Percentiles rank a stretch among this genome's conserved stretches.
Conservation (phyloP, 37 sponge, comb jelly and placozoan genomes). For the Agelas oroides region DNA sequence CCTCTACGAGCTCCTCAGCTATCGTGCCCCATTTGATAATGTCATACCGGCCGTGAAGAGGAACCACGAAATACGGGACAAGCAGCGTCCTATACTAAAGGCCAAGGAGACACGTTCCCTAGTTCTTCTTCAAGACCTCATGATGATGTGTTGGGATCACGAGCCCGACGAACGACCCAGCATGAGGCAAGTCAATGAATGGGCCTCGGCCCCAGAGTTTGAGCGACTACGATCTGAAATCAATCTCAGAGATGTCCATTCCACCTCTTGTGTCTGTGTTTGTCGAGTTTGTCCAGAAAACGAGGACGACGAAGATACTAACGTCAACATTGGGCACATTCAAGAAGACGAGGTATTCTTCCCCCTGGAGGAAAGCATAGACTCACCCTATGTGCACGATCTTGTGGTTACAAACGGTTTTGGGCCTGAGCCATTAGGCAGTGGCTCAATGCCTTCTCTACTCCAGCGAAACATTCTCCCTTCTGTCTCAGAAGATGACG, state of each 20-base stretch:
- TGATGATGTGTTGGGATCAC: slow-evolving; percentile 80
- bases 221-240: slow-evolving; percentile 61
- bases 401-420: too few relatives aligned
- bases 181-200: slow-evolving; percentile 54
- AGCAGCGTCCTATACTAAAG: slow-evolving; percentile 46
- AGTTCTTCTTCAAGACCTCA: slow-evolving; percentile 71
- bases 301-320: slow-evolving; percentile 8
- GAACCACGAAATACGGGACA: slow-evolving; percentile 44
- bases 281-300: slow-evolving; percentile 59
- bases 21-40: slow-evolving; percentile 65
- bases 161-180: slow-evolving; percentile 65
- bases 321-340: not conserved
- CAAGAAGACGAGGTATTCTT: not conserved
- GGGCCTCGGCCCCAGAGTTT: slow-evolving; percentile 58
- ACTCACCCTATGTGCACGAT: not conserved
- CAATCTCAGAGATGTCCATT: slow-evolving; percentile 39
- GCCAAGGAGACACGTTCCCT: slow-evolving; percentile 68
- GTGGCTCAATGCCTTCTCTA: too few relatives aligned
- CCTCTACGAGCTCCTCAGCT: slow-evolving; percentile 79
- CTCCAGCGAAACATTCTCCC: not conserved
- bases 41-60: slow-evolving; percentile 31
- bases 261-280: slow-evolving; percentile 75
- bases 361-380: not conserved
- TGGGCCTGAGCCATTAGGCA: too few relatives aligned
- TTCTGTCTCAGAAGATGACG: slow-evolving; percentile 11